Conservation (phyloP, 2,113 vertebrate species). For the Taurulus bubalis region DNA sequence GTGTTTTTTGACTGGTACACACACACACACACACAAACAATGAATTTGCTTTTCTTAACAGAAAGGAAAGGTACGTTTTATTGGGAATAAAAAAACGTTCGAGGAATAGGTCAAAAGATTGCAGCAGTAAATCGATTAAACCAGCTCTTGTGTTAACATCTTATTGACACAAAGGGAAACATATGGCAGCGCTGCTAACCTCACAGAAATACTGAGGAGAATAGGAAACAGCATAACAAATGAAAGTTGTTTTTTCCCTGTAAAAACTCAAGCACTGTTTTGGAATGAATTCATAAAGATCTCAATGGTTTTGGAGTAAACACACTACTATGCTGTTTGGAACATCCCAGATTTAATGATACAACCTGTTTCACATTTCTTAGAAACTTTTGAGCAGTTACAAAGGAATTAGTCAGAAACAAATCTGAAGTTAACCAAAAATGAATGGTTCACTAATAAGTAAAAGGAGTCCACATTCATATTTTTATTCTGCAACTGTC, state of each 20-base stretch:
- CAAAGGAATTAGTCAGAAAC: not conserved
- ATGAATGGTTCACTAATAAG: not conserved
- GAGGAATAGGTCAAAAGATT: not conserved
- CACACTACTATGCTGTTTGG: not conserved
- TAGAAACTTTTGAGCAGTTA: too few species aligned
- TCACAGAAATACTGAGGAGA: not conserved
- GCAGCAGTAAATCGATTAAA: slow-evolving; percentile 14
- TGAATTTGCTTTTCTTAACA: too few species aligned
- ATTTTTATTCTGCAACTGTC: not conserved
- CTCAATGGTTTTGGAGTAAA: not conserved
- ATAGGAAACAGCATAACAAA: not conserved
- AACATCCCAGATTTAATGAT: not conserved
- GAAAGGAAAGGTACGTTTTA: not conserved
- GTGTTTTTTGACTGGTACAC: too few species aligned
- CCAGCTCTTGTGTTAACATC: slow-evolving; percentile 28
- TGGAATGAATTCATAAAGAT: not conserved
- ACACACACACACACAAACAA: too few species aligned
- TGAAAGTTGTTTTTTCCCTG: too few species aligned
- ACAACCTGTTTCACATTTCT: not conserved
- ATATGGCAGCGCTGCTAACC: slow-evolving; percentile 18
- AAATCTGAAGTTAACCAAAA: not conserved
- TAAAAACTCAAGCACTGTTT: not conserved
- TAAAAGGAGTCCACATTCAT: not conserved
- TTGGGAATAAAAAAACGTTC: not conserved
- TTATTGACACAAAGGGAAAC: slow-evolving; percentile 23